Conservation (phyloP, 2,797 vertebrate species). For the Gila robusta region DNA sequence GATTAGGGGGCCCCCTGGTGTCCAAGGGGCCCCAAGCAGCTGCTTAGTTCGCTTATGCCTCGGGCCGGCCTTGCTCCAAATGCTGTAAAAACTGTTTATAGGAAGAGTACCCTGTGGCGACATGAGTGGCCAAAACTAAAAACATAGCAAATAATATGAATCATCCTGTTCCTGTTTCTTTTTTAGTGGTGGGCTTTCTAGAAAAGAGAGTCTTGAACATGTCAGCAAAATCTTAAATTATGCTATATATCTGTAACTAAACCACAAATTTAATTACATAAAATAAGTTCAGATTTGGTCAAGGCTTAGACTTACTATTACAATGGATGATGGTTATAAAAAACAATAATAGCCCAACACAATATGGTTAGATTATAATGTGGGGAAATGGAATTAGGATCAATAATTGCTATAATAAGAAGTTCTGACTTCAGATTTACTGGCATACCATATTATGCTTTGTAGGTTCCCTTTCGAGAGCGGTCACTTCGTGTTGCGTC, state of each 20-base stretch:
- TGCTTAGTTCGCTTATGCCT: no score
- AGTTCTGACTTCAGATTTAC: conserved; percentile 14
- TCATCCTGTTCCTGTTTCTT: background rate
- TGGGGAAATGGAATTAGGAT: conserved; percentile 13
- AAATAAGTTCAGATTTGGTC: background rate
- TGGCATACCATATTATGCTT: background rate
- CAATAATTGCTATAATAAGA: conserved; percentile 7
- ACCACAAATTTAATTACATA: background rate
- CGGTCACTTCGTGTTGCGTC: no score
- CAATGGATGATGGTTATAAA: background rate
- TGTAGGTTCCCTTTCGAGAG: no score
- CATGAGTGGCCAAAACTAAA: background rate
- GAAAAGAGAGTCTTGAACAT: background rate
- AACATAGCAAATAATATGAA: background rate
- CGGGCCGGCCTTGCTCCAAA: no score
- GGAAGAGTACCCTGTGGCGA: conserved; percentile 1
- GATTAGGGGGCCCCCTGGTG: no score
- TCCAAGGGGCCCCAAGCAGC: no score
- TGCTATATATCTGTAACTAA: background rate
- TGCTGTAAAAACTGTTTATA: conserved; percentile 33
- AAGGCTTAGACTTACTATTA: background rate
- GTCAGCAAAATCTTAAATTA: no score
- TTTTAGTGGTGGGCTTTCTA: background rate
- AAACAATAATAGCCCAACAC: background rate
- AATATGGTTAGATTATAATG: background rate